A percentile compares a stretch with the other conserved stretches of the same genome.
Evolutionary conservation across 2,888 invertebrate genomes (phyloP).

Genomic region (Drosophila mimetica): DNA sequence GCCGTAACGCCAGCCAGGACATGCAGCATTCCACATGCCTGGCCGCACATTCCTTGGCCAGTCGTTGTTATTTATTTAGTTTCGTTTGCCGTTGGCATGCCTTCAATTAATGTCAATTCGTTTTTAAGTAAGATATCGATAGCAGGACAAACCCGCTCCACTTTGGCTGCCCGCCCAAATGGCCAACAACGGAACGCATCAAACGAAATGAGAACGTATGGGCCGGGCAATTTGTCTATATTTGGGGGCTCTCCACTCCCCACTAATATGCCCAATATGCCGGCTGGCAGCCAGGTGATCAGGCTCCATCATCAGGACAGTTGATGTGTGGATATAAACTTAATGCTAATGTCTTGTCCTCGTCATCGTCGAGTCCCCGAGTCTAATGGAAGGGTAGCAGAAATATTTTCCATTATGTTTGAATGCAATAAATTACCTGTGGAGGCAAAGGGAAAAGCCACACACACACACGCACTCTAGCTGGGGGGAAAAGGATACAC

Average conservation of each 20-base stretch:
- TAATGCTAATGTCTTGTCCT: constrained; percentile 75
- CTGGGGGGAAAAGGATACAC: constrained; percentile 7
- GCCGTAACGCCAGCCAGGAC: constrained; percentile 26
- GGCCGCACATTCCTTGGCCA: constrained; percentile 56
- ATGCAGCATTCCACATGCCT: constrained; percentile 44
- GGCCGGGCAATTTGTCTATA: constrained; percentile 71
- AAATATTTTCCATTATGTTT: constrained; percentile 81
- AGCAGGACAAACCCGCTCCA: constrained; percentile 23
- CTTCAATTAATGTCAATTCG: constrained; percentile 84
- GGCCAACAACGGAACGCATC: constrained; percentile 61
- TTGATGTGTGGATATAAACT: constrained; percentile 77
- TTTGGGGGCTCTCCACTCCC: constrained; percentile 48
- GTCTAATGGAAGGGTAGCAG: constrained; percentile 69
- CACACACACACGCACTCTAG: constrained; percentile 38
- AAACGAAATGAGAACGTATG: constrained; percentile 73
- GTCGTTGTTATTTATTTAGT: constrained; percentile 80
- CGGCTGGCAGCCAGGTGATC: constrained; percentile 66
- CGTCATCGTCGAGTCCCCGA: constrained; percentile 23
- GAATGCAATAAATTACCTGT: constrained; percentile 82
- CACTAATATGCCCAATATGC: constrained; percentile 56
- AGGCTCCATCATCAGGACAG: constrained; percentile 56
- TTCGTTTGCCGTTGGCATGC: constrained; percentile 79
- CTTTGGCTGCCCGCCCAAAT: not conserved
- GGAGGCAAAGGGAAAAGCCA: constrained; percentile 75
- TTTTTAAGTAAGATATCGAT: constrained; percentile 80